These are phyloP conservation scores for Myripristis murdjan DNA, from an alignment of 2,797 vertebrate genomes.

Conservation along the genomic window DNA sequence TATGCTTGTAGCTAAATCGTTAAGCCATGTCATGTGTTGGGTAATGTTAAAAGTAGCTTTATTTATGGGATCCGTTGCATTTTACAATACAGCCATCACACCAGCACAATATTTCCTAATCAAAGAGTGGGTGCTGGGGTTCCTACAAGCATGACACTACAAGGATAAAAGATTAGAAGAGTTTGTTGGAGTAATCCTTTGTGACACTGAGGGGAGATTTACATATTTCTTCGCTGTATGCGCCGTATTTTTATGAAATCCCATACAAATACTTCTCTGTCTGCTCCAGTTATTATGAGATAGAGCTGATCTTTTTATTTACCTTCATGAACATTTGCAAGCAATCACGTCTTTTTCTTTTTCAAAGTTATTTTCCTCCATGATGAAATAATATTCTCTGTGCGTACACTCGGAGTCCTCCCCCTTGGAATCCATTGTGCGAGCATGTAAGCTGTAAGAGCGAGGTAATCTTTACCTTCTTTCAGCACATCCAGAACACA, in stretches of 20 bases:
- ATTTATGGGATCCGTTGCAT: background rate
- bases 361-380: conserved; percentile 33
- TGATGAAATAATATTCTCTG: conserved; percentile 50
- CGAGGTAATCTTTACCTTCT: conserved; percentile 38
- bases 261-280: conserved; percentile 11
- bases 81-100: background rate
- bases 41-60: conserved; percentile 1
- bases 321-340: conserved; percentile 39
- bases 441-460: conserved; percentile 11
- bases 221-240: conserved; percentile 1
- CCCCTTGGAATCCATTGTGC: conserved; percentile 28
- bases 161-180: background rate
- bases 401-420: conserved; percentile 39
- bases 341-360: conserved; percentile 50
- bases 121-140: background rate
- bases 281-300: conserved; percentile 31
- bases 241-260: background rate
- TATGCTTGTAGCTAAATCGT: background rate
- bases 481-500: conserved; percentile 34
- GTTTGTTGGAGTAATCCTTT: conserved; percentile 7
- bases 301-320: conserved; percentile 39
- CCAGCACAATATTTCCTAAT: conserved; percentile 1
- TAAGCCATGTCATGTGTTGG: background rate
- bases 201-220: background rate
- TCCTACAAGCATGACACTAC: background rate